A percentile compares a stretch with the other conserved stretches of the same genome.
Conservation (phyloP, 2,888 invertebrate genomes). For the Meandrusa payeni region DNA sequence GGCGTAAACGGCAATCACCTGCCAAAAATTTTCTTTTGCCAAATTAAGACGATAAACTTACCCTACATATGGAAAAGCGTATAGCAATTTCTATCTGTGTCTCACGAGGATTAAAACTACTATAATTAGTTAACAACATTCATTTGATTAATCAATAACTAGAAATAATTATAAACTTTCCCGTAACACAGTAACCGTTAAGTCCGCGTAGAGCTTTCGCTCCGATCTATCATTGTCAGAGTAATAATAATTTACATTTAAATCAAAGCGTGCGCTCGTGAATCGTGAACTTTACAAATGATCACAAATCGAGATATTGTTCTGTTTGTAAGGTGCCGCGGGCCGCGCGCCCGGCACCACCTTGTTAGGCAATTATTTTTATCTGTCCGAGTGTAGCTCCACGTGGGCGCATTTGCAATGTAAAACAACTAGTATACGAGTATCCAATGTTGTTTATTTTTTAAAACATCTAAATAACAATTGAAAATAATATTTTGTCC, state of each 20-base stretch:
- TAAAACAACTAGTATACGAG: no score
- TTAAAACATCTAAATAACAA: no score
- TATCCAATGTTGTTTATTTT: no score
- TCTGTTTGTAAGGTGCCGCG: not conserved
- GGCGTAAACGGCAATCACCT: no score
- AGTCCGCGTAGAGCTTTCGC: constrained; percentile 1
- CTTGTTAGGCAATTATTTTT: not conserved
- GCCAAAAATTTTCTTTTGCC: no score
- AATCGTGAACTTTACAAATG: constrained; percentile 9
- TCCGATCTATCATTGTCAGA: constrained; percentile 5
- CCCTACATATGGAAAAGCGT: no score
- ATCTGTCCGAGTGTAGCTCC: not conserved
- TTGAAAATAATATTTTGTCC: no score
- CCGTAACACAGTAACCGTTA: not conserved
- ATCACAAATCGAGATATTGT: constrained; percentile 12
- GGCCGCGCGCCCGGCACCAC: not conserved
- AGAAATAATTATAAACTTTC: constrained; percentile 5
- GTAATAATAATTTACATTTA: constrained; percentile 6
- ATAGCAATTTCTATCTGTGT: no score
- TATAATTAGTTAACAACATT: no score
- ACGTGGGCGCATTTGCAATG: no score
- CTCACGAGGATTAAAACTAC: no score
- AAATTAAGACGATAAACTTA: no score
- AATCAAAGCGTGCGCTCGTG: constrained; percentile 1
- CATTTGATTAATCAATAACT: constrained; percentile 2